Evolutionary conservation across 2,113 vertebrate species (phyloP).

Genomic region (Monopterus albus): DNA sequence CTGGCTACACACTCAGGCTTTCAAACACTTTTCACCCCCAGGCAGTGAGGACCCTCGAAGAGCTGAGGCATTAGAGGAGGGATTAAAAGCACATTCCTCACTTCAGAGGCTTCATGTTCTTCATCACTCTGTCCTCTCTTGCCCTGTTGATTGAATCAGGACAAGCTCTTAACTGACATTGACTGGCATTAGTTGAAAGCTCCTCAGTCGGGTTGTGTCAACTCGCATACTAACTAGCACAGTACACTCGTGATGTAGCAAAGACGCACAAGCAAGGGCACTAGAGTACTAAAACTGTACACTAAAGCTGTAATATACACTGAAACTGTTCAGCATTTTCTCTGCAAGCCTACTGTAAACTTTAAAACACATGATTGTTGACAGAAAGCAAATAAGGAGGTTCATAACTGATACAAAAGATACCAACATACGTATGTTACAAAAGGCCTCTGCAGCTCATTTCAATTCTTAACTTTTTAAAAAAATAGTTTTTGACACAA

Average conservation of each 20-base stretch:
- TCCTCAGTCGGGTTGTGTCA: slow-evolving; percentile 14
- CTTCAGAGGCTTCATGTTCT: slow-evolving; percentile 65
- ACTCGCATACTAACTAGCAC: slow-evolving; percentile 42
- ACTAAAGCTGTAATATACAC: no score
- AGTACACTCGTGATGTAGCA: background rate
- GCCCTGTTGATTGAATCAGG: slow-evolving; percentile 56
- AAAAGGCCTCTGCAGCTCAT: slow-evolving; percentile 15
- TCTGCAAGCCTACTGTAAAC: slow-evolving; percentile 9
- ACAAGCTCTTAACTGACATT: slow-evolving; percentile 49
- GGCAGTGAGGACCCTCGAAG: slow-evolving; percentile 64
- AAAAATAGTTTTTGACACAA: no score
- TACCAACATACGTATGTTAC: slow-evolving; percentile 32
- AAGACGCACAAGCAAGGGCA: slow-evolving; percentile 13
- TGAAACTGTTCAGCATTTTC: no score
- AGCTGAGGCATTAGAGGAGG: slow-evolving; percentile 65
- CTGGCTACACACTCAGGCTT: slow-evolving; percentile 32
- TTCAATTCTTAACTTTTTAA: slow-evolving; percentile 28
- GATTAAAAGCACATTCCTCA: slow-evolving; percentile 67
- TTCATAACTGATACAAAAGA: slow-evolving; percentile 27
- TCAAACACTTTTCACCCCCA: slow-evolving; percentile 31
- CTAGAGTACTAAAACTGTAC: slow-evolving; percentile 13
- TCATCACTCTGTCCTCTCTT: slow-evolving; percentile 35
- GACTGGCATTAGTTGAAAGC: slow-evolving; percentile 48
- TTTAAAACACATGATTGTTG: slow-evolving; percentile 32
- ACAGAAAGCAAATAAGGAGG: slow-evolving; percentile 33